Evolutionary conservation across 2,113 vertebrate species (phyloP).

Genomic region (Myanophis thanlyinensis): DNA sequence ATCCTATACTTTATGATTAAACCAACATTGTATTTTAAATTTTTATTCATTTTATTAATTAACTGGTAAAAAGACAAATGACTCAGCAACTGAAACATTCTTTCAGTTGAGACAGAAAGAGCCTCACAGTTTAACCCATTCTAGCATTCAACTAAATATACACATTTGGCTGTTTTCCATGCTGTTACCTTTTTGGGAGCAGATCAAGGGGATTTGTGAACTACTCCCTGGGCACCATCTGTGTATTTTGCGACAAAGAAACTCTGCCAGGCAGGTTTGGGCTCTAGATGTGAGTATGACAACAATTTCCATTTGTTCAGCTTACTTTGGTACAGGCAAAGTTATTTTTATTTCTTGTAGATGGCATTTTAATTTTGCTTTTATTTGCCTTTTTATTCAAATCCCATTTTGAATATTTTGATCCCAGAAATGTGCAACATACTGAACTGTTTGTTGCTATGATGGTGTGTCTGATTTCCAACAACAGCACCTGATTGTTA

Average conservation of each 20-base stretch:
- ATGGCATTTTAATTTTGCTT: neutral
- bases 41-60: neutral
- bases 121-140: neutral
- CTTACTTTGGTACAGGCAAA: neutral
- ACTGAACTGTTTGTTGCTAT: neutral
- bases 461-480: neutral
- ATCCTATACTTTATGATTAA: neutral
- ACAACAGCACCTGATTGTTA: neutral
- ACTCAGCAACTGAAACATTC: neutral
- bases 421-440: neutral
- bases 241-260: neutral
- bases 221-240: neutral
- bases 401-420: neutral
- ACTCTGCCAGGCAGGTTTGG: neutral
- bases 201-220: neutral
- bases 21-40: neutral
- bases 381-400: neutral
- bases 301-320: neutral
- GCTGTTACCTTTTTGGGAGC: neutral
- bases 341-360: neutral
- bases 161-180: neutral
- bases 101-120: neutral
- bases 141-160: neutral
- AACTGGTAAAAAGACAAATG: neutral
- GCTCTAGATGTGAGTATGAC: neutral